Evolutionary conservation across 2,113 vertebrate species (phyloP).

Genomic region (Antechinus stuartii): DNA sequence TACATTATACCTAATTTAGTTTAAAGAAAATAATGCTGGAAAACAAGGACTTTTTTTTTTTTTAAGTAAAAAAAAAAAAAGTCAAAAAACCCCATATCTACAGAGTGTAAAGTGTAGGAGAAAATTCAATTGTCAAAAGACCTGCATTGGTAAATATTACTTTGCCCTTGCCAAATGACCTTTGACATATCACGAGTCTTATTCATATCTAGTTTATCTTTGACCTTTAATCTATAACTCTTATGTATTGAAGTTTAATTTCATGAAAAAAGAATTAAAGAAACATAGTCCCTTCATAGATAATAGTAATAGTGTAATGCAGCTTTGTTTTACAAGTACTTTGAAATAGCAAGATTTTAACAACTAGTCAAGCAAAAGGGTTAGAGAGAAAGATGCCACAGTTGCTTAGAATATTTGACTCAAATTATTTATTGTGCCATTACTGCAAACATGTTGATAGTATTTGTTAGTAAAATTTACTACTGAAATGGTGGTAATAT

Average conservation of each 20-base stretch:
- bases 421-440: neutral
- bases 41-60: neutral
- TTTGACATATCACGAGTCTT: neutral
- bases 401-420: neutral
- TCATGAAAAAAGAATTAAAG: neutral
- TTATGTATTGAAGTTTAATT: neutral
- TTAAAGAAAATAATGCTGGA: neutral
- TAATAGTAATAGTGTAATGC: neutral
- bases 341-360: neutral
- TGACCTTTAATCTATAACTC: neutral
- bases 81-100: neutral
- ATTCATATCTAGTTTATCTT: neutral
- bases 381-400: neutral
- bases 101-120: neutral
- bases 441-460: neutral
- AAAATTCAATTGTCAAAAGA: neutral
- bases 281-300: neutral
- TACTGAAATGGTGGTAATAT: neutral
- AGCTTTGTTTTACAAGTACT: neutral
- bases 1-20: neutral
- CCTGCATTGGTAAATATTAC: neutral
- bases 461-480: neutral
- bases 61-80: neutral
- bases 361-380: neutral
- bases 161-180: neutral